phyloP scores from a whole-genome alignment of 2,888 invertebrate genomes.

The Syritta pipiens region DNA sequence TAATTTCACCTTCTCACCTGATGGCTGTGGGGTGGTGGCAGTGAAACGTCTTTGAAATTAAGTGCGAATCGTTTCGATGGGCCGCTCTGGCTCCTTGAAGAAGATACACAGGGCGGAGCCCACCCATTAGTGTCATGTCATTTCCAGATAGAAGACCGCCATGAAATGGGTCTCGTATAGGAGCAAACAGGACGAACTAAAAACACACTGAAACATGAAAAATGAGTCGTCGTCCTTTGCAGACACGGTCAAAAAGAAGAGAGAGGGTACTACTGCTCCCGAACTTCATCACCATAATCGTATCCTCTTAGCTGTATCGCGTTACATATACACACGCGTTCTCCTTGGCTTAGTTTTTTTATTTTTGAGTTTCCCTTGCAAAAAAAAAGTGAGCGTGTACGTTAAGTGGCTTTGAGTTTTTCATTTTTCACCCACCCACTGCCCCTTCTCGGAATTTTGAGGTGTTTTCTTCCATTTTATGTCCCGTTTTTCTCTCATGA shows the following conservation, averaged over 20 bases:
- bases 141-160: slow-evolving; percentile 46
- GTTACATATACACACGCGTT: slow-evolving; percentile 19
- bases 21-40: background rate
- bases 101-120: slow-evolving; percentile 17
- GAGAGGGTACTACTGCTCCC: background rate
- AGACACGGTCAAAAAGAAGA: background rate
- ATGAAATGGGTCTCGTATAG: slow-evolving; percentile 27
- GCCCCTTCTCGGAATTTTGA: background rate
- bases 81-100: too few relatives aligned
- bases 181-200: slow-evolving; percentile 5
- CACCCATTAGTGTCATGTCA: slow-evolving; percentile 56
- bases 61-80: slow-evolving; percentile 20
- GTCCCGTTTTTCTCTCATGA: slow-evolving; percentile 21
- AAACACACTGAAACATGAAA: slow-evolving; percentile 45
- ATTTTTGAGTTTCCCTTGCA: too few relatives aligned
- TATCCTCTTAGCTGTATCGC: slow-evolving; percentile 31
- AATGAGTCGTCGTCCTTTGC: slow-evolving; percentile 45
- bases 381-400: slow-evolving; percentile 9
- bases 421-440: background rate
- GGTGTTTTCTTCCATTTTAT: slow-evolving; percentile 33
- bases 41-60: slow-evolving; percentile 6
- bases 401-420: slow-evolving; percentile 52
- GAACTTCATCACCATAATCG: slow-evolving; percentile 24
- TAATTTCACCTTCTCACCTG: slow-evolving; percentile 35
- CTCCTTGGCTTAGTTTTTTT: slow-evolving; percentile 41